Evolutionary conservation across 2,888 invertebrate species (phyloP).

Genomic region (Archaeoteleia sp.): DNA sequence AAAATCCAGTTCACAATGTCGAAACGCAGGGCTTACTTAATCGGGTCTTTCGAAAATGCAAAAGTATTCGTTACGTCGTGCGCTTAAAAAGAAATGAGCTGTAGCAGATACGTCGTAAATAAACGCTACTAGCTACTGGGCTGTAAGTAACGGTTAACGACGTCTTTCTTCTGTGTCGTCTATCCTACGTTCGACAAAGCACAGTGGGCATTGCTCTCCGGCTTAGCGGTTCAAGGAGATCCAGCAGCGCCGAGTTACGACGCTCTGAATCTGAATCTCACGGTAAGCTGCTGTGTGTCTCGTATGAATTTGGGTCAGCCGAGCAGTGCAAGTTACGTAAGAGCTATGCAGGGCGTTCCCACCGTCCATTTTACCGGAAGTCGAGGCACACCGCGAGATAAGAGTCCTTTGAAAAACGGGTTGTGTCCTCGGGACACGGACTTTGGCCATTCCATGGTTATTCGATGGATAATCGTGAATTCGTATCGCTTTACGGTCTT

Average conservation of each 20-base stretch:
- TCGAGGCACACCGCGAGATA: conserved; percentile 45
- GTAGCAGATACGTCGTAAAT: not conserved
- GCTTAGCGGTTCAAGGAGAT: conserved; percentile 71
- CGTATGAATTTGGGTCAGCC: conserved; percentile 72
- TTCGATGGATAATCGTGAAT: conserved; percentile 19
- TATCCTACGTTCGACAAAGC: conserved; percentile 54
- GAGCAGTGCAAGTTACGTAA: conserved; percentile 63
- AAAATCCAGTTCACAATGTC: not conserved
- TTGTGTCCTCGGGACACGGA: conserved; percentile 24
- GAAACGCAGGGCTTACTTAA: conserved; percentile 5
- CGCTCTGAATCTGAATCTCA: conserved; percentile 73
- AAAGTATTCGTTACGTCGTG: not conserved
- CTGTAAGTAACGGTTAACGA: conserved; percentile 50
- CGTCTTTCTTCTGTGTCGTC: conserved; percentile 38
- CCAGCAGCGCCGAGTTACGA: conserved; percentile 67
- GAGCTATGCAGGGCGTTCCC: conserved; percentile 64
- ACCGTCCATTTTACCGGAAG: conserved; percentile 65
- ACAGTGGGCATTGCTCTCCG: conserved; percentile 59
- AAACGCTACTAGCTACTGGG: conserved; percentile 14
- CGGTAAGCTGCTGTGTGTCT: conserved; percentile 64
- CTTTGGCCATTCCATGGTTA: not conserved
- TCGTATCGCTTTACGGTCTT: conserved; percentile 13
- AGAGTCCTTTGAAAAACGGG: conserved; percentile 9
- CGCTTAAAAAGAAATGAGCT: not conserved
- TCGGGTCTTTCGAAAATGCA: conserved; percentile 1